Conservation (phyloP, 2,888 invertebrate genomes). For the Hirtodrosophila cameraria region DNA sequence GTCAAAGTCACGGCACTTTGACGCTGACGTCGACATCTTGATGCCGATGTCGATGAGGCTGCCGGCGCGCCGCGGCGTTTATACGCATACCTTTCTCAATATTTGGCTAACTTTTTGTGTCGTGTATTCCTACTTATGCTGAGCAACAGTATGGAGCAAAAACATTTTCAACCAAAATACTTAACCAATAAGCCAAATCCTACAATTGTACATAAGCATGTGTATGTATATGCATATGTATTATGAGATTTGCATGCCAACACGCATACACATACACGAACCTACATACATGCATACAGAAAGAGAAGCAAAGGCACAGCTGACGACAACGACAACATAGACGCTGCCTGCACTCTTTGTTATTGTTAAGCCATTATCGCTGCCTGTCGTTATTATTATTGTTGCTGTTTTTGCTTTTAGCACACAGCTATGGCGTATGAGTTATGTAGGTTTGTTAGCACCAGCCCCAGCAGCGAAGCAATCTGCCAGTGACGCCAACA, state of each 20-base stretch:
- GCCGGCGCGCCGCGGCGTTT: slow-evolving; percentile 57
- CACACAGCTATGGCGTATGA: slow-evolving; percentile 56
- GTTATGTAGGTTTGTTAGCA: too few species aligned
- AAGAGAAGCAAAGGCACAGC: slow-evolving; percentile 24
- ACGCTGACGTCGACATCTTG: slow-evolving; percentile 56
- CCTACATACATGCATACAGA: neutral
- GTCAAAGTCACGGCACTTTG: slow-evolving; percentile 65
- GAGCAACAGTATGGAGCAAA: slow-evolving; percentile 20
- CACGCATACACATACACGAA: neutral
- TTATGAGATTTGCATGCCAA: slow-evolving; percentile 10
- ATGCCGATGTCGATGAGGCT: slow-evolving; percentile 31
- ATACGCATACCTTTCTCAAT: slow-evolving; percentile 39
- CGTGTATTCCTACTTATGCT: slow-evolving; percentile 34
- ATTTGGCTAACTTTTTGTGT: slow-evolving; percentile 3
- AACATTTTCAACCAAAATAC: slow-evolving; percentile 57
- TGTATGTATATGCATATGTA: neutral
- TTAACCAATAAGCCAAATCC: slow-evolving; percentile 31
- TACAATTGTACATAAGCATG: neutral
- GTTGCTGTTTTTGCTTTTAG: slow-evolving; percentile 21
- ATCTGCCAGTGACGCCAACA: slow-evolving; percentile 21
- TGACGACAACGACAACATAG: slow-evolving; percentile 25
- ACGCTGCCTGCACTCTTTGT: slow-evolving; percentile 6
- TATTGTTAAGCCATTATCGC: slow-evolving; percentile 45
- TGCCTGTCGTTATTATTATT: slow-evolving; percentile 14
- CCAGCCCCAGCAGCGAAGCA: too few species aligned